Base-by-base conservation (phyloP, 2,113 vertebrate species). In the Sturnira hondurensis region DNA sequence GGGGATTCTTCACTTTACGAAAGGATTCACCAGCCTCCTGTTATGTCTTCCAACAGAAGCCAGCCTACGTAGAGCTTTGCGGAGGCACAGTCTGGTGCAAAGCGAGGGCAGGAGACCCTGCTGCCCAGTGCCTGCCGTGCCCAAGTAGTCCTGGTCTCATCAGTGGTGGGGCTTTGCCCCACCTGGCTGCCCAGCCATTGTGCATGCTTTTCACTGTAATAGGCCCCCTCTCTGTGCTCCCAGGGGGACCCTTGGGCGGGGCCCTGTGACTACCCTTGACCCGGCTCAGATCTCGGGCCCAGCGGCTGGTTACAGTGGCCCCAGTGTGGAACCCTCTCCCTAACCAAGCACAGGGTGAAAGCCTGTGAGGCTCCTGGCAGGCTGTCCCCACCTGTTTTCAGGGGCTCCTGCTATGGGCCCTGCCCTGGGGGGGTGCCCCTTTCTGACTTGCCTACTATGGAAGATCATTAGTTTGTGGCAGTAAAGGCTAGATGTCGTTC, bases 231-330 rank as follows among this genome's bases (percentile, higher is more conserved):
- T 63, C 22, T 38, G 56, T 33, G 31, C 13, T 68, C 28, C 13
- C 16, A 38, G 28, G 24, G 31, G 13, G 26, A 78, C 11, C 7
- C 14, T 2, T 3, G 47, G 38, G 71, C 43, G 22, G 28, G 17
- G 8, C 22, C 4, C 9, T 4, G 2, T 9, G 4, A 20, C 31
- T 7, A 0, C 54, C 26, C 20, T 5, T 36, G 54, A 54, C 33
- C 17, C 0, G 1, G 16, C 15, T 67, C 67, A 68, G 73, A 24
- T 33, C 24, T 12, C 10, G 12, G 24, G 13, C 74, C 58, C 56
- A 4, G 41, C 4, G 26, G 17, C 47, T 45, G 28, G 19, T 19
- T 4, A 38, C 15, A 4, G 16, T 31, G 54, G 10, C 38, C 63
- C 28, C 31, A 31, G 14, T 1, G 3, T 5, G 58, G n/a, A 33